Evolutionary conservation across 2,888 invertebrate species (phyloP).

Genomic region (Cerastis leucographa): DNA sequence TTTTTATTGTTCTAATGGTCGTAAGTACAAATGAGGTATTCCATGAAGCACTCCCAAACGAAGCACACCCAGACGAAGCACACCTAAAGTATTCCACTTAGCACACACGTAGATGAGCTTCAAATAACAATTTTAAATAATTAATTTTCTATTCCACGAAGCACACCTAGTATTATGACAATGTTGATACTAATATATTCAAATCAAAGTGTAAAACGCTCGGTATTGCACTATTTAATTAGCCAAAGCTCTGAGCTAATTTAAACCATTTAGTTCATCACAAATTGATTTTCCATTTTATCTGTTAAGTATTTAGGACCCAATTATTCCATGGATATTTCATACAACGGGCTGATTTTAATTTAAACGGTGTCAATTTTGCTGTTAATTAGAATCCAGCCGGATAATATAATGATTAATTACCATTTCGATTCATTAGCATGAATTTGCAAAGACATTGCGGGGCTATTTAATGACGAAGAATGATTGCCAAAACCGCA

Average conservation of each 20-base stretch:
- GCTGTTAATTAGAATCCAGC: constrained; percentile 20
- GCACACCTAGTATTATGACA: too few species aligned
- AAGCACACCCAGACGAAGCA: too few species aligned
- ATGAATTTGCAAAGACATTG: not conserved
- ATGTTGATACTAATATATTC: not conserved
- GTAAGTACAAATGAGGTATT: too few species aligned
- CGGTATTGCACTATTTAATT: not conserved
- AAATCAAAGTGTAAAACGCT: constrained; percentile 4
- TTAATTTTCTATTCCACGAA: too few species aligned
- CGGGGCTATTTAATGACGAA: constrained; percentile 8
- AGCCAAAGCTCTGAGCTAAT: constrained; percentile 8
- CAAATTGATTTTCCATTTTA: constrained; percentile 15
- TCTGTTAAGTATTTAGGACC: not conserved
- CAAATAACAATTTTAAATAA: too few species aligned
- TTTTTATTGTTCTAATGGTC: not conserved
- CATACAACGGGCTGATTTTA: not conserved
- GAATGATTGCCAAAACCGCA: constrained; percentile 13
- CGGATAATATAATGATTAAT: constrained; percentile 21
- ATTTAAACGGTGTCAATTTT: constrained; percentile 37
- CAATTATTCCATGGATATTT: not conserved
- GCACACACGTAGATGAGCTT: too few species aligned
- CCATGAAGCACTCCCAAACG: too few species aligned
- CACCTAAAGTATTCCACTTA: too few species aligned
- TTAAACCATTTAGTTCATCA: constrained; percentile 8
- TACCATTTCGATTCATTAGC: not conserved